Evolutionary conservation across 2,888 invertebrate genomes (phyloP), one percentile per base, ranked within the genome.

Genomic region (Notodonta ziczac): DNA sequence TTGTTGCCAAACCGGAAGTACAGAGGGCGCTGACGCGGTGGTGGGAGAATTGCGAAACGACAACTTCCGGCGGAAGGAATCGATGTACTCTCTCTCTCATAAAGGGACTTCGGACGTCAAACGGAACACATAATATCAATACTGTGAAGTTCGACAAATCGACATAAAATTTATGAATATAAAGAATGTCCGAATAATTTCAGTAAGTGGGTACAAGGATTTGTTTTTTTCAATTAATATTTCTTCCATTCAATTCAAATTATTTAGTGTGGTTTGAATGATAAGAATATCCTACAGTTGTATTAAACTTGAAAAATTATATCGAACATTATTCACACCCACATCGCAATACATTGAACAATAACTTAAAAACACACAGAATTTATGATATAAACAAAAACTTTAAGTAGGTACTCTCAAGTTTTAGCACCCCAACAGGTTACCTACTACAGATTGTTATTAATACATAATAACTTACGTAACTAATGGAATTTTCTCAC

Each of bases 361-460:
- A 83, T 80, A 84, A 82, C 76, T 77, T 78, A 84, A 81, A 84
- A 80, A 84, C 79, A 84, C 78, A 84, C 77, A 85, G 74, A 83
- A 81, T 76, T 66, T 70, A 75, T 68, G 66, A 84, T 80, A 81
- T 80, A 81, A 83, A 84, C 80, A 75, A 80, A 76, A 81, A 35
- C 6, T 35, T 24, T 35, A 35, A 35, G 5, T 74, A 71, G 83
- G 72, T 69, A 71, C 81, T 82, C 85, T 84, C 77, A 83, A 76
- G 82, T 79, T 85, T 88, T 92, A 93, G 93, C 92, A 93, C 93
- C 93, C 86, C 81, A 88, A 87, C 88, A 90, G 86, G 85, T 71
- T 90, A 87, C 81, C 71, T 24, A 2, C 24, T 24, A 78, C 78
- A 80, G 81, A 80, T 83, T 79, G 77, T 74, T 76, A 74, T 72